Conservation (phyloP, 1,140 invertebrate species). For the Drosophila auraria region DNA sequence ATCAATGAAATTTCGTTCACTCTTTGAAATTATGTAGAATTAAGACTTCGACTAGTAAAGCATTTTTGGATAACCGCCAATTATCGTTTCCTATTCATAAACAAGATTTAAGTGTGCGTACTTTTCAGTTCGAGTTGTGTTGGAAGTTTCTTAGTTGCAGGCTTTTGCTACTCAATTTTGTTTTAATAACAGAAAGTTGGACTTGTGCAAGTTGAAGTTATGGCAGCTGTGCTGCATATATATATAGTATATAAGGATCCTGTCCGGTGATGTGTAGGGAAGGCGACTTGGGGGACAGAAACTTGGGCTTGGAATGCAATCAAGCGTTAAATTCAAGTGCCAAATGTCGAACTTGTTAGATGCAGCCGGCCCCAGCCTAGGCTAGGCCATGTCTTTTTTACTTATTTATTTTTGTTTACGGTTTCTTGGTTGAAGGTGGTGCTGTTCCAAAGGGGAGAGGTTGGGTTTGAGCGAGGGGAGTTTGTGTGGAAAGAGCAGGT, state of each 20-base stretch:
- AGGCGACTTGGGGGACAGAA: slow-evolving; percentile 3
- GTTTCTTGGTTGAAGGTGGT: slow-evolving; percentile 35
- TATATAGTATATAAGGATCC: slow-evolving; percentile 11
- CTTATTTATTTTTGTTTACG: slow-evolving; percentile 63
- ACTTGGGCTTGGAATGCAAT: slow-evolving; percentile 61
- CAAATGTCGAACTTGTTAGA: slow-evolving; percentile 79
- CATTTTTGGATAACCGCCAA: slow-evolving; percentile 9
- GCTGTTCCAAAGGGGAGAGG: slow-evolving; percentile 4
- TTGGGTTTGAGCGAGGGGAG: background rate
- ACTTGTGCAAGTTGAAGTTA: slow-evolving; percentile 19
- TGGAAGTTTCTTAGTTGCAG: slow-evolving; percentile 2
- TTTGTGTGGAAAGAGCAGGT: slow-evolving; percentile 37
- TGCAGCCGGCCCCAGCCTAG: slow-evolving; percentile 57
- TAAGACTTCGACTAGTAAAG: background rate
- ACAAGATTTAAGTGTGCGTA: background rate
- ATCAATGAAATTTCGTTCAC: background rate
- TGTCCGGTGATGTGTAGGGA: background rate
- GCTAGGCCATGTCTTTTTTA: slow-evolving; percentile 32
- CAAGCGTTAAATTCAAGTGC: slow-evolving; percentile 82
- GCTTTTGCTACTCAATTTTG: slow-evolving; percentile 11
- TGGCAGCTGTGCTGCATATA: slow-evolving; percentile 18
- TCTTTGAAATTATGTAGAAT: background rate
- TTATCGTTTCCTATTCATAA: slow-evolving; percentile 4
- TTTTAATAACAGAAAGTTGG: slow-evolving; percentile 13
- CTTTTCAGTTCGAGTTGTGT: background rate